These are phyloP conservation scores for Nematostella vectensis DNA, from an alignment of 92 coral and sea anemone genomes.

Conservation along the genomic window DNA sequence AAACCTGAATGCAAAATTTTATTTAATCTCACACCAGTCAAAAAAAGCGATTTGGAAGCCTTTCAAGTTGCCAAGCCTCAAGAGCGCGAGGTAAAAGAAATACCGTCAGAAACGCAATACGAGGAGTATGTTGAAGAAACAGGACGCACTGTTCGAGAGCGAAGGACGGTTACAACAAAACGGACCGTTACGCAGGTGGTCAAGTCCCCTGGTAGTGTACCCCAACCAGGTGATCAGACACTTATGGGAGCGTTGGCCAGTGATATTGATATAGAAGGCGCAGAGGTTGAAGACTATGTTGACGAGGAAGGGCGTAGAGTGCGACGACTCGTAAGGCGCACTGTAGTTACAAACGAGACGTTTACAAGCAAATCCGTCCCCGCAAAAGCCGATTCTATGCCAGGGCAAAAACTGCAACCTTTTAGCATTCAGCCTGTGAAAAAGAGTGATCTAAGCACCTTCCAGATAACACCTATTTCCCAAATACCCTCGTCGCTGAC, in stretches of 20 bases:
- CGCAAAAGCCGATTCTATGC: neutral
- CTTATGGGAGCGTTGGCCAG: constrained; percentile 5
- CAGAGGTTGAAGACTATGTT: constrained; percentile 50
- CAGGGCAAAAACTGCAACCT: neutral
- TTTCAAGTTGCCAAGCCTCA: neutral
- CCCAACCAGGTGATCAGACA: neutral
- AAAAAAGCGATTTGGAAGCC: neutral
- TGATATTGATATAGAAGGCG: constrained; percentile 21
- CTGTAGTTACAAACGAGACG: constrained; percentile 36
- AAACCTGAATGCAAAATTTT: neutral
- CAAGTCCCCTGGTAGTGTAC: no score
- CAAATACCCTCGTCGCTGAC: neutral
- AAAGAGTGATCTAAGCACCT: neutral
- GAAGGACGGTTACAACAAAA: constrained; percentile 28
- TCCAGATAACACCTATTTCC: constrained; percentile 4
- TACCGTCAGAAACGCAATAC: constrained; percentile 15
- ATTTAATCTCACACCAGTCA: constrained; percentile 2
- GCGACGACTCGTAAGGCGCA: constrained; percentile 31
- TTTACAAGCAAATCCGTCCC: constrained; percentile 19
- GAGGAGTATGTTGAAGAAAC: constrained; percentile 57
- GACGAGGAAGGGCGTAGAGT: constrained; percentile 64
- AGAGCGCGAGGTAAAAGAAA: neutral
- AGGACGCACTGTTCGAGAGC: constrained; percentile 54
- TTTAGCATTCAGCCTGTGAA: constrained; percentile 1
- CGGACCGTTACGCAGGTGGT: constrained; percentile 21